Conservation (phyloP, 2,797 vertebrate genomes). For the Acanthornis magna region DNA sequence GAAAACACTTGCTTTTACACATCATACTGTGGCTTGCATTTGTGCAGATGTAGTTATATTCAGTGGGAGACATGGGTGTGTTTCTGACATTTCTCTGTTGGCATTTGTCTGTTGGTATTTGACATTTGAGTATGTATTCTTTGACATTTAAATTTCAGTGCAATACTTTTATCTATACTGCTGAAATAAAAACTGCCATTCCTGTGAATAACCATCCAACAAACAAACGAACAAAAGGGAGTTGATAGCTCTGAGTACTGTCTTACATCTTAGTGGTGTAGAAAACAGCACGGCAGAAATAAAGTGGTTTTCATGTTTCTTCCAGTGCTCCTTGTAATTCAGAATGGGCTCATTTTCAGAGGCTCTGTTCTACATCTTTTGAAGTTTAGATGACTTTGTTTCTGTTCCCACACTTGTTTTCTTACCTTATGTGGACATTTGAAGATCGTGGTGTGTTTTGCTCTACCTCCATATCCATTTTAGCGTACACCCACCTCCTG, state of each 20-base stretch:
- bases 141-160: conserved; percentile 64
- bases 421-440: not conserved
- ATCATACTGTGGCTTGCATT: not conserved
- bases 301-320: not conserved
- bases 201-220: conserved; percentile 8
- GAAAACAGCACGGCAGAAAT: not conserved
- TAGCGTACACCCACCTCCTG: not conserved
- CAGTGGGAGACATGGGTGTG: not conserved
- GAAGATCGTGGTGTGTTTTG: not conserved
- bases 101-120: conserved; percentile 58
- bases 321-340: not conserved
- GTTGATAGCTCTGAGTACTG: not conserved
- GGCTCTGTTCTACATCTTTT: not conserved
- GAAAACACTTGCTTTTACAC: not conserved
- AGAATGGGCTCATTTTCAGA: not conserved
- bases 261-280: not conserved
- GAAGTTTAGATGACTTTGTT: not conserved
- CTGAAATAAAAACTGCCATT: conserved; percentile 53
- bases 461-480: not conserved
- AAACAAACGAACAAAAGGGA: not conserved
- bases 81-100: conserved; percentile 59
- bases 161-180: not conserved
- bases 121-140: conserved; percentile 58
- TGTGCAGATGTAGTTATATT: conserved; percentile 18
- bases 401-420: not conserved